These are phyloP conservation scores for Philhelius pedissequus DNA, from an alignment of 2,888 invertebrate species.

Conservation along the genomic window DNA sequence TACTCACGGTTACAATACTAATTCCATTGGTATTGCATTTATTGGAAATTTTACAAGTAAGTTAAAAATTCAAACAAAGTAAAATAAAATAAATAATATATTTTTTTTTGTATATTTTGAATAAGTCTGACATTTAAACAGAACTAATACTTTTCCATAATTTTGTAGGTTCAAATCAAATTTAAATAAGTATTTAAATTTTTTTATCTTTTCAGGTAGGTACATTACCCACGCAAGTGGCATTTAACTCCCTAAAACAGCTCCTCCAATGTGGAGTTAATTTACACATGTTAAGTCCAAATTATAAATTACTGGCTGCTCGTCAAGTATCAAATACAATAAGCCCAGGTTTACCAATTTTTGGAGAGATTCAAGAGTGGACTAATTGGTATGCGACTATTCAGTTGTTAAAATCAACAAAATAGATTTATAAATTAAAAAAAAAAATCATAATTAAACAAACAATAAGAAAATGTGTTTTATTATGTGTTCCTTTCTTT, in stretches of 20 bases:
- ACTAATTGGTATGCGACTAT: slow-evolving; percentile 80
- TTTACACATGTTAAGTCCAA: slow-evolving; percentile 80
- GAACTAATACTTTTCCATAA: no score
- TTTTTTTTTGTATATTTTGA: no score
- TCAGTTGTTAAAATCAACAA: neutral
- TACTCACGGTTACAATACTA: slow-evolving; percentile 83
- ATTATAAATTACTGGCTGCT: slow-evolving; percentile 85
- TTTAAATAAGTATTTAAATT: neutral
- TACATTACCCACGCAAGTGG: slow-evolving; percentile 79
- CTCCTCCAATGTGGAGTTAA: slow-evolving; percentile 83
- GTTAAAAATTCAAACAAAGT: neutral
- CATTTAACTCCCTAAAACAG: slow-evolving; percentile 81
- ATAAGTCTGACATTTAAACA: no score
- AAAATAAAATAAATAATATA: no score
- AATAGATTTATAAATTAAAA: no score
- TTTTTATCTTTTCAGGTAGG: no score
- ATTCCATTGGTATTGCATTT: slow-evolving; percentile 84
- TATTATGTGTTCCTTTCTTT: no score
- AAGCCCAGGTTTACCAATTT: slow-evolving; percentile 85
- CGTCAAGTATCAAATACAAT: slow-evolving; percentile 83
- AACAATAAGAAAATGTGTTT: neutral
- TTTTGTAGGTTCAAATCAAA: no score
- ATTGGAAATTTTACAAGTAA: slow-evolving; percentile 84
- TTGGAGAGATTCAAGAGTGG: slow-evolving; percentile 83
- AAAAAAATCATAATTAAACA: neutral